Percentiles rank a stretch among this genome's conserved stretches.
Conservation (phyloP, 1,140 invertebrate genomes). For the Thrips palmi region DNA sequence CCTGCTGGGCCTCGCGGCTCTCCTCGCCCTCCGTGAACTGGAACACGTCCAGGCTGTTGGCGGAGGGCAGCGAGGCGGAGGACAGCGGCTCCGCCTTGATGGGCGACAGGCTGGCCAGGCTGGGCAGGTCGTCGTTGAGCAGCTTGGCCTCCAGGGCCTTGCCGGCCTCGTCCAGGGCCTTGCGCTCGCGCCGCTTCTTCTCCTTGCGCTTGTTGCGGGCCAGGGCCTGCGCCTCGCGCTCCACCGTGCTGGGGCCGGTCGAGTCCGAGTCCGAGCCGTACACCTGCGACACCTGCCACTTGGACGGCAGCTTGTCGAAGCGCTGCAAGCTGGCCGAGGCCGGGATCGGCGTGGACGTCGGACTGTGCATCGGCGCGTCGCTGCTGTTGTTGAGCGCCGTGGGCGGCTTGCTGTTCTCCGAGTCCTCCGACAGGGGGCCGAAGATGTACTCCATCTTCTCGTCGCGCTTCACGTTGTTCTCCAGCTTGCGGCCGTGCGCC, state of each 20-base stretch:
- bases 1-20: slow-evolving; percentile 27
- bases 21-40: slow-evolving; percentile 34
- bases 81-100: slow-evolving; percentile 16
- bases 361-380: too few relatives aligned
- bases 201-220: slow-evolving; percentile 35
- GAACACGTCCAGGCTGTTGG: slow-evolving; percentile 29
- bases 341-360: slow-evolving; percentile 14
- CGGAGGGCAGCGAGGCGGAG: slow-evolving; percentile 16
- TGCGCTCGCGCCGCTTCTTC: slow-evolving; percentile 46
- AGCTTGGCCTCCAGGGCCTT: slow-evolving; percentile 61
- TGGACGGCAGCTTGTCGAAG: slow-evolving; percentile 13
- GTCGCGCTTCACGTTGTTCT: slow-evolving; percentile 32
- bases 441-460: slow-evolving; percentile 76
- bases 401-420: slow-evolving; percentile 20
- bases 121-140: too few relatives aligned
- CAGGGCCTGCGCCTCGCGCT: slow-evolving; percentile 24
- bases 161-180: slow-evolving; percentile 46
- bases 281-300: slow-evolving; percentile 21
- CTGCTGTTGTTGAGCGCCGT: too few relatives aligned
- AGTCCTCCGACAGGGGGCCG: slow-evolving; percentile 63
- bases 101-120: too few relatives aligned
- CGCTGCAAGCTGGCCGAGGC: slow-evolving; percentile 9
- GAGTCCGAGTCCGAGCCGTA: slow-evolving; percentile 23
- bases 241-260: slow-evolving; percentile 18
- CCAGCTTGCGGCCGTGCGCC: background rate